Evolutionary conservation across 2,888 invertebrate species (phyloP), one percentile per base, ranked within the genome.

Genomic region (Campoplex nolae): DNA sequence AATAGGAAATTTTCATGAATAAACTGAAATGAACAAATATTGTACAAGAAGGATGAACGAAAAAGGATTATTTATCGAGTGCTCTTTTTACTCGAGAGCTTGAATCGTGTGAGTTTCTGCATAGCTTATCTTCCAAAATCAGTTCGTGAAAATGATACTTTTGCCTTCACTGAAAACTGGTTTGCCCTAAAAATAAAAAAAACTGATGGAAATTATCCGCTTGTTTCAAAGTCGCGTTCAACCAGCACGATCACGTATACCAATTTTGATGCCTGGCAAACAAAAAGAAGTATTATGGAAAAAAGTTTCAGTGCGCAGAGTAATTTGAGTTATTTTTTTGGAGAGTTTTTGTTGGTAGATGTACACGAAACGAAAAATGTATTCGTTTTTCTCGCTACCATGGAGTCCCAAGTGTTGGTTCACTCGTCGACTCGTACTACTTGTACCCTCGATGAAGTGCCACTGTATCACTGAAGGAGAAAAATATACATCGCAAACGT

Each of bases 371-470:
- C 23, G 0, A 23, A 28, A 42, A 42, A 35, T 75, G 9, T 42
- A 75, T 42, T 58, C 56, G 58, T 42, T 9, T 38, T 58, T 38
- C 38, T 62, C 35, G 73, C 54, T 51, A 32, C 35, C n/a, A 74
- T n/a, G 7, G 4, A 35, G 54, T 35, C 9, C n/a, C 11, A 11
- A n/a, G 35, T 74, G 73, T 18, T 28, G 67, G 74, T 68, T 68
- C n/a, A 16, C 48, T 68, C 78, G 82, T 85, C 78, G 85, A 83
- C 78, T 83, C 82, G 78, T 75, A 75, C 82, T 51, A 83, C 85
- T 85, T 62, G 78, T 38, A 23, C 8, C 8, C 62, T 51, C 68
- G 16, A 70, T 18, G 35, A n/a, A 67, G 56, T 58, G 42, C 58
- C 28, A 67, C 28, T 35, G 45, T 65, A 77, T 45, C 65, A 77